These are phyloP conservation scores for Aproaerema taeniolella DNA, from an alignment of 2,888 invertebrate genomes.

Conservation along the genomic window DNA sequence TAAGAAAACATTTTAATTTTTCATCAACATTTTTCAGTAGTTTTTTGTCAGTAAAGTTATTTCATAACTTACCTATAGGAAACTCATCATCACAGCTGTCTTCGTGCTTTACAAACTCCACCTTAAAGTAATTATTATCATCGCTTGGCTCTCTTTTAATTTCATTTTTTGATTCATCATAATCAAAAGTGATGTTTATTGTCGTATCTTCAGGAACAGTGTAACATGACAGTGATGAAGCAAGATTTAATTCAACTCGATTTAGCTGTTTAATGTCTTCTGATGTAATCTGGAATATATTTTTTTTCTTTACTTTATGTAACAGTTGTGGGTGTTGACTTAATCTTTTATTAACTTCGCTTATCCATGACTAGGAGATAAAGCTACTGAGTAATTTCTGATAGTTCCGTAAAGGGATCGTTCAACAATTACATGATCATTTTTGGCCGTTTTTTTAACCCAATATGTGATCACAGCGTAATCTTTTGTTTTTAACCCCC, in stretches of 20 bases:
- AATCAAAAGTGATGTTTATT: slow-evolving; percentile 13
- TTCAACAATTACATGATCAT: no score
- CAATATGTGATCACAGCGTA: no score
- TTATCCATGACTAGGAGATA: no score
- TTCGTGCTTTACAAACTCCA: slow-evolving; percentile 39
- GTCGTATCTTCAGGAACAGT: slow-evolving; percentile 16
- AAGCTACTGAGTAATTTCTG: no score
- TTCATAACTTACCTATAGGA: slow-evolving; percentile 13
- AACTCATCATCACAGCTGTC: slow-evolving; percentile 29
- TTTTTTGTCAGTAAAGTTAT: no score
- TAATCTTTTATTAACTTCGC: no score
- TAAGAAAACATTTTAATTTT: no score
- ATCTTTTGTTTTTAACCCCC: no score
- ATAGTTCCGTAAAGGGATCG: no score
- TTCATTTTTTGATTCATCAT: slow-evolving; percentile 16
- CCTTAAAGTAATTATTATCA: slow-evolving; percentile 19
- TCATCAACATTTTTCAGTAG: no score
- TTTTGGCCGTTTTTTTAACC: no score
- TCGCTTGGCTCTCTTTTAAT: slow-evolving; percentile 34
- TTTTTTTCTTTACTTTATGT: background rate
- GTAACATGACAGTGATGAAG: slow-evolving; percentile 27
- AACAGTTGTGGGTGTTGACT: no score
- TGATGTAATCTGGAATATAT: slow-evolving; percentile 30
- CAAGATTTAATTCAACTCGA: slow-evolving; percentile 29
- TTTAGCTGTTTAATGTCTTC: slow-evolving; percentile 35